Conservation (phyloP, 2,113 vertebrate genomes). For the Catharus minimus region DNA sequence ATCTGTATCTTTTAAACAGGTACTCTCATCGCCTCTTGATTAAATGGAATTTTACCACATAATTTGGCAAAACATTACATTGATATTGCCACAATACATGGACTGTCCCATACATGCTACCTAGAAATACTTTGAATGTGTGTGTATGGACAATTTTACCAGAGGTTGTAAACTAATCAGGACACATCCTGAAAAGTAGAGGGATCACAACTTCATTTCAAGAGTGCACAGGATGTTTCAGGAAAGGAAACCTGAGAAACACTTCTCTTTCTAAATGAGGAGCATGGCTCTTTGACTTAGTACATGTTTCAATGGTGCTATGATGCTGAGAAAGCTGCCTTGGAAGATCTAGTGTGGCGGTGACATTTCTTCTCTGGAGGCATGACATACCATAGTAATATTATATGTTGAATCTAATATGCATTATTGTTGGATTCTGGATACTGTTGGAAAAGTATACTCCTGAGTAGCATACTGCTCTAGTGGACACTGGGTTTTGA, state of each 20-base stretch:
- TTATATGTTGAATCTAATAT: neutral
- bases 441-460: neutral
- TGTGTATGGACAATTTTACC: fast-evolving
- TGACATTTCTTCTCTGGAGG: neutral
- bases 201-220: neutral
- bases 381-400: neutral
- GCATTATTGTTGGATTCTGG: neutral
- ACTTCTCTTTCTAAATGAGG: neutral
- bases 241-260: neutral
- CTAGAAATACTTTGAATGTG: neutral
- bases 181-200: neutral
- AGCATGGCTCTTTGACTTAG: neutral
- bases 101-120: neutral
- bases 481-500: neutral
- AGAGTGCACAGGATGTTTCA: neutral
- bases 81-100: neutral
- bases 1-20: neutral
- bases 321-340: neutral
- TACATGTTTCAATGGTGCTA: neutral
- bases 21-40: neutral
- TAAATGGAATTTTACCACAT: neutral
- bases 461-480: neutral
- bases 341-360: neutral
- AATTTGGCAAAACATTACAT: neutral
- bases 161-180: neutral